phyloP scores from a whole-genome alignment of 1,140 invertebrate genomes.

The Megalopta genalis region DNA sequence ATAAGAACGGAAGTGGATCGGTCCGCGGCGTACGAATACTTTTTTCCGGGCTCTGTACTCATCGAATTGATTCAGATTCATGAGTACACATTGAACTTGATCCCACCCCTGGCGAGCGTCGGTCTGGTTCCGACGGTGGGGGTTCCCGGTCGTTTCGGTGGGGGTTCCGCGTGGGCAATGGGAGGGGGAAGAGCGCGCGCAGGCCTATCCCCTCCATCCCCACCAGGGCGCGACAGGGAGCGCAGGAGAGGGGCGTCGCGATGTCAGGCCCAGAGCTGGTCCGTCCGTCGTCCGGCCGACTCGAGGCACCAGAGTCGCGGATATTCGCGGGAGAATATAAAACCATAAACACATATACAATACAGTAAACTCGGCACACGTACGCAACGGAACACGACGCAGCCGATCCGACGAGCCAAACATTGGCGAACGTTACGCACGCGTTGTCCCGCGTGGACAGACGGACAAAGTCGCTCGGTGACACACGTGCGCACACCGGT shows the following conservation, averaged over 20 bases:
- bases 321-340: slow-evolving; percentile 70
- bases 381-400: no score
- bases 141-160: neutral
- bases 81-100: slow-evolving; percentile 51
- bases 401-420: neutral
- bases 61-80: slow-evolving; percentile 52
- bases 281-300: slow-evolving; percentile 78
- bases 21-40: slow-evolving; percentile 20
- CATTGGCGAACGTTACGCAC: neutral
- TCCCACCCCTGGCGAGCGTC: slow-evolving; percentile 37
- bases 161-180: neutral
- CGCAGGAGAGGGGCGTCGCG: slow-evolving; percentile 58
- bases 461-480: slow-evolving; percentile 29
- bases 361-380: neutral
- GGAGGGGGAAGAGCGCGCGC: slow-evolving; percentile 52
- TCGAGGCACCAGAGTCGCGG: slow-evolving; percentile 73
- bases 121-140: neutral
- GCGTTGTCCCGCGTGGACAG: slow-evolving; percentile 32
- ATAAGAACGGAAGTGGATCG: slow-evolving; percentile 29
- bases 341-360: slow-evolving; percentile 55
- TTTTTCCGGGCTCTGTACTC: slow-evolving; percentile 27
- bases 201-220: slow-evolving; percentile 48
- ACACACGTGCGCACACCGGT: slow-evolving; percentile 15
- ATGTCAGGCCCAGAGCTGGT: slow-evolving; percentile 64
- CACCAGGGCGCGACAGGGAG: slow-evolving; percentile 20